phyloP scores from a whole-genome alignment of 2,888 invertebrate genomes.

The Caenorhabditis sp. region DNA sequence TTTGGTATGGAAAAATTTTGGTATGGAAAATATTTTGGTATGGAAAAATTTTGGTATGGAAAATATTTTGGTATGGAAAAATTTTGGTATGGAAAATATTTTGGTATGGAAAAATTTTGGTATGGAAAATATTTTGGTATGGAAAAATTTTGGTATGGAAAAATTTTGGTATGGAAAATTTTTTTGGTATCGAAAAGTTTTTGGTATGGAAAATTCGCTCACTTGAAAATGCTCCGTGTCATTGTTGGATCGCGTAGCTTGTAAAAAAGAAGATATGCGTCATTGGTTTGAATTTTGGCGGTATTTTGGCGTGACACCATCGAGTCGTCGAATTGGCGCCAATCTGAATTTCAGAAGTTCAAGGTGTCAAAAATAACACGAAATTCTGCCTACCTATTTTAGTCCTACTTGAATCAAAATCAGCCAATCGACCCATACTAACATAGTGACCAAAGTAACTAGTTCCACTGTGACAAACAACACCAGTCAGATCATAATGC shows the following conservation, averaged over 20 bases:
- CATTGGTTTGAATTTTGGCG: conserved; percentile 62
- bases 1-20: too few relatives aligned
- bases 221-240: conserved; percentile 45
- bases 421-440: conserved; percentile 73
- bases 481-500: conserved; percentile 75
- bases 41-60: too few relatives aligned
- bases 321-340: conserved; percentile 72
- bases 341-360: too few relatives aligned
- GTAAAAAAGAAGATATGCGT: conserved; percentile 72
- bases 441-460: conserved; percentile 74
- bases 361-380: neutral
- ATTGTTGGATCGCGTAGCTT: conserved; percentile 49
- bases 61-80: too few relatives aligned
- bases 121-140: too few relatives aligned
- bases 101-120: too few relatives aligned
- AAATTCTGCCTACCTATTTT: conserved; percentile 71
- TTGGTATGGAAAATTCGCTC: too few relatives aligned
- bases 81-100: too few relatives aligned
- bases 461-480: conserved; percentile 73
- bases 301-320: conserved; percentile 63
- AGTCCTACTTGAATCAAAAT: conserved; percentile 69
- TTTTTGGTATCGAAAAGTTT: too few relatives aligned
- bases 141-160: too few relatives aligned
- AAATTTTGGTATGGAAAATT: too few relatives aligned
- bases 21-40: too few relatives aligned